A percentile compares a stretch with the other conserved stretches of the same genome.
phyloP scores from a whole-genome alignment of 2,113 vertebrate species.

The Laterallus jamaicensis region DNA sequence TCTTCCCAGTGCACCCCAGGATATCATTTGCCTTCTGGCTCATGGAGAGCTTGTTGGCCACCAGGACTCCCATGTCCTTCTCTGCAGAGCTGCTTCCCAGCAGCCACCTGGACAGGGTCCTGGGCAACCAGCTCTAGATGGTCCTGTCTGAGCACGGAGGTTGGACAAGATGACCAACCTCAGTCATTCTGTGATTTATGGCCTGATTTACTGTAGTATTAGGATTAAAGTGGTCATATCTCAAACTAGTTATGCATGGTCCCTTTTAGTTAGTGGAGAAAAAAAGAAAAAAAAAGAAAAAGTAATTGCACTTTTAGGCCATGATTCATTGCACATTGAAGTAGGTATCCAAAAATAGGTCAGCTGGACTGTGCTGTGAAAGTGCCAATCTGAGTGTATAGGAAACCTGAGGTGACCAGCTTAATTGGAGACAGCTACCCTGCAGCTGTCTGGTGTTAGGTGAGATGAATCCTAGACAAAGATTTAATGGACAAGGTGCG shows the following conservation, averaged over 20 bases:
- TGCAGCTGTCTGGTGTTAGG: slow-evolving; percentile 10
- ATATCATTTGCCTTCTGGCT: no score
- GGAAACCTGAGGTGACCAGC: background rate
- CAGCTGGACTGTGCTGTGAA: background rate
- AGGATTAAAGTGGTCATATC: background rate
- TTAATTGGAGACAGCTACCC: background rate
- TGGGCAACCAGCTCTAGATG: background rate
- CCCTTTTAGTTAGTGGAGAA: background rate
- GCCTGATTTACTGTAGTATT: background rate
- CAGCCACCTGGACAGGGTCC: background rate
- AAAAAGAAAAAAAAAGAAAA: background rate
- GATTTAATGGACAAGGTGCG: background rate
- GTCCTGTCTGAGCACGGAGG: background rate
- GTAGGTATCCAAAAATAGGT: background rate
- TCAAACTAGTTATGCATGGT: background rate
- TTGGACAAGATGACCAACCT: background rate
- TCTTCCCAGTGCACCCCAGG: no score
- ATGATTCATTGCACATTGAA: background rate
- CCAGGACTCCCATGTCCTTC: no score
- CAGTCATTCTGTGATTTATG: background rate
- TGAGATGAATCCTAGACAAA: background rate
- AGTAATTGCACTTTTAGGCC: background rate
- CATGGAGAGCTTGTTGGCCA: no score
- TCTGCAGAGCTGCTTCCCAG: no score
- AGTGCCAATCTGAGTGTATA: background rate